Evolutionary conservation across 2,888 invertebrate species (phyloP).

Genomic region (Dione vanillae): DNA sequence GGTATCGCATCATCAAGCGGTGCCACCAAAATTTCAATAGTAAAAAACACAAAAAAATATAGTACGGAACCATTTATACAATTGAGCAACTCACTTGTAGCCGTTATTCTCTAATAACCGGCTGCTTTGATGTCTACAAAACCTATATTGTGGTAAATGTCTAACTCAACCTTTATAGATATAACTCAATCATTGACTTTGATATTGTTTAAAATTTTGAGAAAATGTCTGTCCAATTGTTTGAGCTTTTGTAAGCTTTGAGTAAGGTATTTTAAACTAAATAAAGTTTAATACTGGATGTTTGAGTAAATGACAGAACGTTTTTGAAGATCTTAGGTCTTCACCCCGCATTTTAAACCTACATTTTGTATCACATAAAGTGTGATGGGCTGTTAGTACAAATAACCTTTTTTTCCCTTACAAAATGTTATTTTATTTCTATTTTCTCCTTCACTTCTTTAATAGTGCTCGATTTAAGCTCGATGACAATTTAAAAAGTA

Average conservation of each 20-base stretch:
- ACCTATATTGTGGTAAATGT: neutral
- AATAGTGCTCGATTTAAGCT: too few relatives aligned
- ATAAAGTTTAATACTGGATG: neutral
- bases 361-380: too few relatives aligned
- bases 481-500: too few relatives aligned
- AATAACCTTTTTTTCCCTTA: too few relatives aligned
- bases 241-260: neutral
- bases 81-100: neutral
- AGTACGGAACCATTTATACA: neutral
- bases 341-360: too few relatives aligned
- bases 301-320: too few relatives aligned
- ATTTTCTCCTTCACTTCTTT: too few relatives aligned
- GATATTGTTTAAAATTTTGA: neutral
- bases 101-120: slow-evolving; percentile 1
- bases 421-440: too few relatives aligned
- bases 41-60: neutral
- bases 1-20: too few relatives aligned
- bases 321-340: too few relatives aligned
- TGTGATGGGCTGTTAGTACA: too few relatives aligned
- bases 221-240: neutral
- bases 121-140: neutral
- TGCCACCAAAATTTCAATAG: neutral
- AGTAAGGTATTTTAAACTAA: neutral
- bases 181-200: neutral
- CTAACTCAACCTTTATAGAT: slow-evolving; percentile 8